phyloP scores from a whole-genome alignment of 2,888 invertebrate species.

The Cetonia aurata region DNA sequence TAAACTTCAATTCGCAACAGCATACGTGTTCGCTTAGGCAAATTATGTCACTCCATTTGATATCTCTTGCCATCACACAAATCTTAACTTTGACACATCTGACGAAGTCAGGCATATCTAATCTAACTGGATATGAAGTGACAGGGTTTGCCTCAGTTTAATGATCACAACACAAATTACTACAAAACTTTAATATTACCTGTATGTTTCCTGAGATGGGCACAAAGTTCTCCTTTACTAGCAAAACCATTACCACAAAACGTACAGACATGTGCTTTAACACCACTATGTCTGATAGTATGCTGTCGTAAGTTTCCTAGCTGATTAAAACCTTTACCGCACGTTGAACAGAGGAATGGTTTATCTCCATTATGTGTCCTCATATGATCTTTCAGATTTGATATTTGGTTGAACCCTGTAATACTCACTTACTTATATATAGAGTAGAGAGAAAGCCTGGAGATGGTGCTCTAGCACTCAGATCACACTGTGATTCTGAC shows the following conservation, averaged over 20 bases:
- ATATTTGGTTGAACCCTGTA: constrained; percentile 67
- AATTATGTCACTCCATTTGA: too few species aligned
- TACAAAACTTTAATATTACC: constrained; percentile 29
- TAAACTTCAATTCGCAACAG: too few species aligned
- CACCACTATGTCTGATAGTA: constrained; percentile 65
- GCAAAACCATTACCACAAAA: constrained; percentile 67
- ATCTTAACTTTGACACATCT: too few species aligned
- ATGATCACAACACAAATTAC: background rate
- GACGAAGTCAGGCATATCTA: too few species aligned
- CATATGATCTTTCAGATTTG: constrained; percentile 67
- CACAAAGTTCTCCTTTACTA: constrained; percentile 66
- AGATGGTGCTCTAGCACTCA: too few species aligned
- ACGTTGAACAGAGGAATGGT: constrained; percentile 66
- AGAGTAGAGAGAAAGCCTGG: too few species aligned
- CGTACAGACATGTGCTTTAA: constrained; percentile 67
- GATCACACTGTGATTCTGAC: too few species aligned
- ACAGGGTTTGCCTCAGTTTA: background rate
- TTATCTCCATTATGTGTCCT: constrained; percentile 67
- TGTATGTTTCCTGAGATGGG: constrained; percentile 67
- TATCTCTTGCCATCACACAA: too few species aligned
- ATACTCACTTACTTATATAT: constrained; percentile 17
- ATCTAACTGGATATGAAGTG: too few species aligned
- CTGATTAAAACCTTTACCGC: constrained; percentile 67
- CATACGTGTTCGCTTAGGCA: too few species aligned
- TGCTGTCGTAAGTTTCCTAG: constrained; percentile 66